Evolutionary conservation across 2,797 vertebrate species (phyloP), one percentile per base, ranked within the genome.

Genomic region (Phalloptychus januarius): DNA sequence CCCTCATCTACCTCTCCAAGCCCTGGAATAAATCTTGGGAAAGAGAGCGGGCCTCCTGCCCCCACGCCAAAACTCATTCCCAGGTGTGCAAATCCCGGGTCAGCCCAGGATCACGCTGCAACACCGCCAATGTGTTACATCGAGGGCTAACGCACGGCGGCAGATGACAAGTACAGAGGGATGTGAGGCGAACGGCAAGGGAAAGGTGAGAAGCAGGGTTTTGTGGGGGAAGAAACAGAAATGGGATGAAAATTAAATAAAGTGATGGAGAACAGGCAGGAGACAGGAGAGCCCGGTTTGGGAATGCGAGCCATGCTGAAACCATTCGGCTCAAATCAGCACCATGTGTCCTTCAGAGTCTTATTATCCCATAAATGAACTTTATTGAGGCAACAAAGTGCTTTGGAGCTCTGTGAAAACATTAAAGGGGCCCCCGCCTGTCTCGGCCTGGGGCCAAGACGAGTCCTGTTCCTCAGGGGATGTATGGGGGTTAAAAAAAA

Each of bases 381-480:
- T 96, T 96, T 93, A 88, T 95, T 94, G 95, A 95, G 90, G 95
- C 95, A 95, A 95, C 94, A 96, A 96, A 95, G 95, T 95, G 92
- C 94, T 95, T 92, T 85, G 88, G 92, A 94, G 90, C 94, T 92
- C 91, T 81, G 83, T 76, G 92, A 93, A 92, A 95, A 95, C 95
- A 93, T 93, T 92, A 92, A 93, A 86, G 93, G 86, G 90, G 88
- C 91, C 85, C 84, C 88, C 36, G 86, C 54, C 87, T 88, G 91
- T 92, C 92, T 93, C 90, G 82, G 92, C 89, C 87, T 7, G 1
- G 72, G 86, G 87, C 89, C 90, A 86, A 77, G 85, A 74, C 83
- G 74, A 82, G 86, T 84, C 80, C 79, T 10, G 72, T 79, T 88
- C 88, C 89, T 89, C 89, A 31, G 75, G 93, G 91, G 92, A 91